phyloP scores from a whole-genome alignment of 1,140 invertebrate species.

The Hetaerina americana region DNA sequence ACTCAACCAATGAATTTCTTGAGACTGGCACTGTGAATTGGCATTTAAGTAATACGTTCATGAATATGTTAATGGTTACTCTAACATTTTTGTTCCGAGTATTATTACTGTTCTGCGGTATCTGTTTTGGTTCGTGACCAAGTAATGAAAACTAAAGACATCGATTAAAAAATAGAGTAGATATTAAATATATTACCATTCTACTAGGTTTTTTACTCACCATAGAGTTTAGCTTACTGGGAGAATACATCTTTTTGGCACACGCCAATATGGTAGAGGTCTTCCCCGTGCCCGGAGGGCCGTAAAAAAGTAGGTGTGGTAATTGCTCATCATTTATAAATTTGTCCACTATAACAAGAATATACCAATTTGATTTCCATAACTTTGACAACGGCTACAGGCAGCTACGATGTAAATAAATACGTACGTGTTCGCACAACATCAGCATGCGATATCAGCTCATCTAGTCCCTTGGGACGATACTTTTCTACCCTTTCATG shows the following conservation, averaged over 20 bases:
- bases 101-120: no score
- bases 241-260: slow-evolving; percentile 83
- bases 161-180: no score
- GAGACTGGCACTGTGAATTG: no score
- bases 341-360: slow-evolving; percentile 63
- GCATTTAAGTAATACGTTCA: no score
- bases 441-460: slow-evolving; percentile 93
- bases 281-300: slow-evolving; percentile 97
- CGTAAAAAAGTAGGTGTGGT: slow-evolving; percentile 95
- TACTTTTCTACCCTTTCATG: slow-evolving; percentile 99
- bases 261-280: slow-evolving; percentile 96
- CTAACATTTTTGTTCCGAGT: no score
- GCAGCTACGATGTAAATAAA: slow-evolving; percentile 10
- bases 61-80: no score
- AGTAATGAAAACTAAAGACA: no score
- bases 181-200: no score
- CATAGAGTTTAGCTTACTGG: slow-evolving; percentile 76
- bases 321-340: slow-evolving; percentile 87
- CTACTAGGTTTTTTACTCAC: slow-evolving; percentile 49
- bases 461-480: slow-evolving; percentile 76
- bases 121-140: no score
- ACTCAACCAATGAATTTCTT: no score
- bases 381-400: background rate
- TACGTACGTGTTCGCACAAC: slow-evolving; percentile 89
- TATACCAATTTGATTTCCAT: slow-evolving; percentile 10